These are phyloP conservation scores for Pantala flavescens DNA, from an alignment of 1,140 invertebrate genomes.

Conservation along the genomic window DNA sequence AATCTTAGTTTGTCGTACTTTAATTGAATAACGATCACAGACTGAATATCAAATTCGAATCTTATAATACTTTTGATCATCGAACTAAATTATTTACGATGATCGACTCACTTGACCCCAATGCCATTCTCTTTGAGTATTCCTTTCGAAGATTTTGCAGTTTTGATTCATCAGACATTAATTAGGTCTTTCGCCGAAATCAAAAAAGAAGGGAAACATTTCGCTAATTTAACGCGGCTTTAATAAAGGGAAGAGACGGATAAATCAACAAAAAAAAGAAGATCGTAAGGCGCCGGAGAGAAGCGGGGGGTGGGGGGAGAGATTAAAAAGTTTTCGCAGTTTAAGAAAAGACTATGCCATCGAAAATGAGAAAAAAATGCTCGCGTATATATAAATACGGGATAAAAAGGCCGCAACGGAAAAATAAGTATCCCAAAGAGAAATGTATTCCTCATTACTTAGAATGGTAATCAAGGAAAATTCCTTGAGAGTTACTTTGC, in stretches of 20 bases:
- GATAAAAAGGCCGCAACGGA: background rate
- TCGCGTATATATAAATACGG: background rate
- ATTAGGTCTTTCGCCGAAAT: background rate
- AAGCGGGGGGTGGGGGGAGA: background rate
- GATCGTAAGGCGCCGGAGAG: background rate
- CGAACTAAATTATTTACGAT: too few species aligned
- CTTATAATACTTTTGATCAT: too few species aligned
- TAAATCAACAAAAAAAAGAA: background rate
- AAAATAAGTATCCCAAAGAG: background rate
- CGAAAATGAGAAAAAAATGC: background rate
- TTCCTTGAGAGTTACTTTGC: background rate
- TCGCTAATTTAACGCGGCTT: background rate
- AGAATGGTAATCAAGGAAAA: background rate
- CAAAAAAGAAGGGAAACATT: background rate
- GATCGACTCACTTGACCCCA: too few species aligned
- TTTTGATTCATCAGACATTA: background rate
- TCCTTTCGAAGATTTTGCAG: background rate
- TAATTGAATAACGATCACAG: too few species aligned
- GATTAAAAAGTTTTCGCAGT: background rate
- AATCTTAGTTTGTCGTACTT: too few species aligned
- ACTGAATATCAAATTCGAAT: too few species aligned
- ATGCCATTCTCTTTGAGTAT: too few species aligned
- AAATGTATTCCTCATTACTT: conserved; percentile 4
- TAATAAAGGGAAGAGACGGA: background rate
- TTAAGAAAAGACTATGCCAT: background rate